phyloP scores from a whole-genome alignment of 2,113 vertebrate species.

The Loxodonta africana region DNA sequence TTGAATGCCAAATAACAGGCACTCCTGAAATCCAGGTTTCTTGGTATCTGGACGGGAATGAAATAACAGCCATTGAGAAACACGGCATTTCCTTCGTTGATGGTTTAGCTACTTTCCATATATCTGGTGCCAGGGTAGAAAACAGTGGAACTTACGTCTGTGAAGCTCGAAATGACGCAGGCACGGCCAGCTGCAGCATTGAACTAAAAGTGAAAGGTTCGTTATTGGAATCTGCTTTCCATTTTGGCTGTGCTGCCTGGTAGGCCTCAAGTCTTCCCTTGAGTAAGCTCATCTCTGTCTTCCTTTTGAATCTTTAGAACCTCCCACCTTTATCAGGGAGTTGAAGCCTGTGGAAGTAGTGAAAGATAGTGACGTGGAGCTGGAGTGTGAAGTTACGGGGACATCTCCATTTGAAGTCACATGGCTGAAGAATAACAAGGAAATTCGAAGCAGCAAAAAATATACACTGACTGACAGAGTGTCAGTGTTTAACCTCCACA shows the following conservation, averaged over 20 bases:
- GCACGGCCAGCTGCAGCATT: slow-evolving; percentile 96
- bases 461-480: slow-evolving; percentile 91
- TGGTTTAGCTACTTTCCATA: slow-evolving; percentile 93
- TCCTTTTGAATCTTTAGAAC: slow-evolving; percentile 90
- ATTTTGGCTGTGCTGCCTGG: background rate
- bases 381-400: slow-evolving; percentile 94
- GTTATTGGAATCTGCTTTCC: slow-evolving; percentile 79
- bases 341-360: slow-evolving; percentile 92
- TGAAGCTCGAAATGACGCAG: slow-evolving; percentile 98
- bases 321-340: slow-evolving; percentile 93
- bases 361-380: slow-evolving; percentile 90
- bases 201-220: slow-evolving; percentile 98
- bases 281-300: slow-evolving; percentile 74
- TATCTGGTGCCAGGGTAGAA: slow-evolving; percentile 90
- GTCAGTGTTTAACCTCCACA: slow-evolving; percentile 91
- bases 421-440: slow-evolving; percentile 97
- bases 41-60: slow-evolving; percentile 97
- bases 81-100: slow-evolving; percentile 92
- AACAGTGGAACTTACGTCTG: slow-evolving; percentile 96
- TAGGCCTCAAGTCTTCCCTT: background rate
- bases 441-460: slow-evolving; percentile 96
- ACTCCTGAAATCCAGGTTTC: slow-evolving; percentile 95
- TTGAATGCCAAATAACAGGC: slow-evolving; percentile 96
- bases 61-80: slow-evolving; percentile 91
- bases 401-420: slow-evolving; percentile 95